Evolutionary conservation across 2,113 vertebrate species (phyloP), one percentile per base, ranked within the genome.

Genomic region (Puffinus mauretanicus): DNA sequence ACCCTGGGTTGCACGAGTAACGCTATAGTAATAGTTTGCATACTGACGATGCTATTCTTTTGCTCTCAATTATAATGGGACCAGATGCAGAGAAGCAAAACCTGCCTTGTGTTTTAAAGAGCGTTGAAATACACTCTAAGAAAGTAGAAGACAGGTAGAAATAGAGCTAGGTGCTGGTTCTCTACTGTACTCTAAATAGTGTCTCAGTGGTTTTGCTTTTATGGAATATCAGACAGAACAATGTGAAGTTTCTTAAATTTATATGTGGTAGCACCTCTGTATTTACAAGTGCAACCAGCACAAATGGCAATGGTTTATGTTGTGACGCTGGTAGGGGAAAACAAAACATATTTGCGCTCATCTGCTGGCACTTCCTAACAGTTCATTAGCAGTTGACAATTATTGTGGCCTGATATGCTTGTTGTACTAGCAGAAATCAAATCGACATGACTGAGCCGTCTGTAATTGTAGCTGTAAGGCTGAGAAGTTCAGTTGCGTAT

Each of bases 401-500:
- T 88, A 69, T 47, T 16, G 7, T 54, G 75, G n/a, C 54, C 57
- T 55, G 49, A 62, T 87, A 46, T 25, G 52, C 40, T 49, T 51
- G 3, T 61, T 88, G 88, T 89, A 44, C 49, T 47, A 27, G 30
- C 88, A 86, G 93, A 78, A 96, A 93, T 90, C 65, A 86, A 94
- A 69, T 26, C 1, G 2, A n/a, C 4, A 11, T 75, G 78, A 88
- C 84, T 58, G 91, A 97, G 36, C 42, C 30, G 44, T 66, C 72
- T 62, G 71, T 24, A 54, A 88, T 92, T 8, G 32, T 55, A 73
- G 57, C 69, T 58, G 51, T 44, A 54, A 75, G 90, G 47, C 52
- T 80, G 73, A 92, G 81, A 78, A 88, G 72, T 93, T 88, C 82
- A 11, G 25, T 64, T 90, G 64, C 34, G 3, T 30, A 61, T 16